Evolutionary conservation across 2,797 vertebrate genomes (phyloP), one percentile per base, ranked within the genome.

Genomic region (Cynopterus sphinx): DNA sequence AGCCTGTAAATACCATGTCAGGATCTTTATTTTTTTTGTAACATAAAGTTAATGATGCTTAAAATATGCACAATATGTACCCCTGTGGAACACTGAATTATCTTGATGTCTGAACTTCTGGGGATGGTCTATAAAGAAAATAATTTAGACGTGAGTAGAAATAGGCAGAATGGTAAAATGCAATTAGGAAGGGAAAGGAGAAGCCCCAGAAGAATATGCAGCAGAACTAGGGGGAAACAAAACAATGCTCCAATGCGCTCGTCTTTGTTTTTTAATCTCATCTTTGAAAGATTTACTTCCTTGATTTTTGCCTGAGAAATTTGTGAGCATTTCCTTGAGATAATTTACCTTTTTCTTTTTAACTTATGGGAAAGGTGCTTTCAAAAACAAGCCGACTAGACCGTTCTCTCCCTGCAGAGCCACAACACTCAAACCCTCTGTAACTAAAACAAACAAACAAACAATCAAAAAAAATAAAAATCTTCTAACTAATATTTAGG

Each of bases 11-110:
- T 67, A 94, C 95, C 92, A 97, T 24, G 71, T 78, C 90, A 90
- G 84, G 68, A 33, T 97, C 95, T 97, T 89, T 96, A 95, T 81
- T 90, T 93, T 82, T 61, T 87, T 96, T 51, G 86, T 88, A 95
- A 94, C 92, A 96, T 94, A 33, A 94, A 97, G 96, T 95, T 97
- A 97, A 96, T 86, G 97, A 91, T 87, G 96, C 95, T 96, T 97
- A 93, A 97, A 97, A 96, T 96, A 95, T 39, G 57, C 83, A 97
- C 57, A 77, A 88, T 53, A 79, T 43, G 33, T 93, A 71, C 90
- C 89, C 83, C 86, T 74, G 74, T 71, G 93, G 96, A 97, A 93
- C 71, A 1, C 4, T 91, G 49, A 94, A 87, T 95, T 96, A 96
- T 95, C 81, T 82, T 95, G 81, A 93, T 87, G 65, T 89, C 96